Evolutionary conservation across 2,888 invertebrate species (phyloP).

Genomic region (Heliconius ethilla): DNA sequence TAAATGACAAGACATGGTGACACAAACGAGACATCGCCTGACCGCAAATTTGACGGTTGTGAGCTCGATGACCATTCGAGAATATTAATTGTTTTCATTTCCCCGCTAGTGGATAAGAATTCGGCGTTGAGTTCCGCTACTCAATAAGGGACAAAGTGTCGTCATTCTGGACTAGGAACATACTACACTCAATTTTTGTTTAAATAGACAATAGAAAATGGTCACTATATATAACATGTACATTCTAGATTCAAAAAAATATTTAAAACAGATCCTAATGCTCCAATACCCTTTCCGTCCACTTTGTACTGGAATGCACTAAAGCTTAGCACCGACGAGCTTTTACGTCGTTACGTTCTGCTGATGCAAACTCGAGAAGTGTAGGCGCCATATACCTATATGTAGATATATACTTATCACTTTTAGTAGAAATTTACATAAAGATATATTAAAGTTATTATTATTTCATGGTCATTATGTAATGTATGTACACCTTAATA

Average conservation of each 20-base stretch:
- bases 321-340: neutral
- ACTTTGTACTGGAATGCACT: slow-evolving; percentile 16
- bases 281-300: neutral
- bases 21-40: neutral
- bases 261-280: neutral
- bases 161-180: neutral
- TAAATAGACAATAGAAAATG: neutral
- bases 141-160: too few relatives aligned
- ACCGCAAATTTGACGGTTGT: neutral
- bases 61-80: neutral
- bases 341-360: slow-evolving; percentile 22
- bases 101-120: neutral
- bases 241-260: neutral
- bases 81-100: neutral
- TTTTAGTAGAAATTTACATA: slow-evolving; percentile 3
- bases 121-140: too few relatives aligned
- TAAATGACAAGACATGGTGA: too few relatives aligned
- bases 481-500: neutral
- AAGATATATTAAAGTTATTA: neutral
- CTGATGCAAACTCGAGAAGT: slow-evolving; percentile 35
- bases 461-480: neutral
- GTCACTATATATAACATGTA: neutral
- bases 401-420: neutral
- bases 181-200: neutral
- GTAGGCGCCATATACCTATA: neutral